These are phyloP conservation scores for Phyllostomus discolor DNA, from an alignment of 2,113 vertebrate genomes.

Conservation along the genomic window DNA sequence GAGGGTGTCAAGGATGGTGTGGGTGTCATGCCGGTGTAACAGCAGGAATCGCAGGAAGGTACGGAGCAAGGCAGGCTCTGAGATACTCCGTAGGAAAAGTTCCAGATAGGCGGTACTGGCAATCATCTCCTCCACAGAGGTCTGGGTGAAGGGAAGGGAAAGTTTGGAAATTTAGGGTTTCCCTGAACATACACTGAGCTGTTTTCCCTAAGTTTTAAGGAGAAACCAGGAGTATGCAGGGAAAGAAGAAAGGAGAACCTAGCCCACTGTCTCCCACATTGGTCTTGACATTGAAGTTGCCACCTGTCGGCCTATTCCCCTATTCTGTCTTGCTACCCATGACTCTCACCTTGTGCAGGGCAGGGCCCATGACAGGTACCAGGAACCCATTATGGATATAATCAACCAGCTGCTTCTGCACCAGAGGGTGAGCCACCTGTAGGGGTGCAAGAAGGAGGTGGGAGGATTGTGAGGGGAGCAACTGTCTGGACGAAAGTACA, in stretches of 20 bases:
- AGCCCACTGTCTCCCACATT: neutral
- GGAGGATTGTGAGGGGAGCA: neutral
- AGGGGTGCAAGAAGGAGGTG: neutral
- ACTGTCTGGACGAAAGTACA: neutral
- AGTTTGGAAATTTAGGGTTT: slow-evolving; percentile 9
- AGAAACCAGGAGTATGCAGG: neutral
- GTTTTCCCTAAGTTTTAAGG: slow-evolving; percentile 1
- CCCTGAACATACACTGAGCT: neutral
- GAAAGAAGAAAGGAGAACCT: neutral
- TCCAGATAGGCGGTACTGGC: slow-evolving; percentile 98
- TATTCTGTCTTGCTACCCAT: neutral
- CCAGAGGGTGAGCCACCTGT: slow-evolving; percentile 91
- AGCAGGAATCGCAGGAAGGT: slow-evolving; percentile 96
- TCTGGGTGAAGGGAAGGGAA: slow-evolving; percentile 77
- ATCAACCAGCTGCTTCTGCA: slow-evolving; percentile 94
- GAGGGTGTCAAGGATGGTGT: slow-evolving; percentile 95
- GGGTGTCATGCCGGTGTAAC: slow-evolving; percentile 92
- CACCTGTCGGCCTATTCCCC: neutral
- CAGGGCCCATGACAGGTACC: slow-evolving; percentile 95
- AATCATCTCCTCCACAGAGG: slow-evolving; percentile 96
- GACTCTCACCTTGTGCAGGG: slow-evolving; percentile 92
- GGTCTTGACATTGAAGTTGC: neutral
- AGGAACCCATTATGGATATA: slow-evolving; percentile 97
- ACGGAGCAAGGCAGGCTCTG: slow-evolving; percentile 91
- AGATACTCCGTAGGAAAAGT: slow-evolving; percentile 94